A percentile compares a stretch with the other conserved stretches of the same genome.
phyloP scores from a whole-genome alignment of 2,888 invertebrate genomes.

The Perithous albicinctus region DNA sequence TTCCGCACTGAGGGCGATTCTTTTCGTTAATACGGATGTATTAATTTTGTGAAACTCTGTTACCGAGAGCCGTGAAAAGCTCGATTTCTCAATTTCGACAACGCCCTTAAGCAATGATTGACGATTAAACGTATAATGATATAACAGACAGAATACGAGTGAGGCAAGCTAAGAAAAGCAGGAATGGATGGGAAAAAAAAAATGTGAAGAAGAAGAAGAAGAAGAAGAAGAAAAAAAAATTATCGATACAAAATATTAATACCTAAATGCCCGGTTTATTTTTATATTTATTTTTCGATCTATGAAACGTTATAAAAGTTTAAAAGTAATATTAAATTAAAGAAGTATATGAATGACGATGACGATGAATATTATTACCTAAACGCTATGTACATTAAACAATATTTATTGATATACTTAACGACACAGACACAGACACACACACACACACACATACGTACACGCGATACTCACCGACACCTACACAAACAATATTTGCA shows the following conservation, averaged over 20 bases:
- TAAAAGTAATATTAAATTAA: conserved; percentile 84
- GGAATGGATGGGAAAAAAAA: conserved; percentile 53
- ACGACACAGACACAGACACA: conserved; percentile 38
- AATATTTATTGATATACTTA: conserved; percentile 58
- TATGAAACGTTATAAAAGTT: conserved; percentile 85
- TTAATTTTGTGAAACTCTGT: conserved; percentile 29
- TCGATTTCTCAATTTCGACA: conserved; percentile 20
- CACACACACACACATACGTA: conserved; percentile 37
- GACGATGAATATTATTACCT: conserved; percentile 71
- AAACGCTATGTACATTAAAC: conserved; percentile 69
- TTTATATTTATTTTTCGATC: conserved; percentile 85
- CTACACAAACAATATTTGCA: conserved; percentile 47
- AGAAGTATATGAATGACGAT: conserved; percentile 70
- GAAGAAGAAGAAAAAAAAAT: conserved; percentile 74
- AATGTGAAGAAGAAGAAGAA: too few species aligned
- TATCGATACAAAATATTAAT: conserved; percentile 85
- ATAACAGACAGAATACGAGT: not conserved
- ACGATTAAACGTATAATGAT: conserved; percentile 33
- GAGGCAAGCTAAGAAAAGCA: conserved; percentile 25
- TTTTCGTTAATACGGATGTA: conserved; percentile 34
- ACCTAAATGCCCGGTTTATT: conserved; percentile 85
- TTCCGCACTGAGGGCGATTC: conserved; percentile 60
- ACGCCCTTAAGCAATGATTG: conserved; percentile 50
- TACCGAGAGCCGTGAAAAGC: conserved; percentile 2
- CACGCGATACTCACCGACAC: too few species aligned